phyloP scores from a whole-genome alignment of 2,113 vertebrate species.

The Philantomba maxwellii region DNA sequence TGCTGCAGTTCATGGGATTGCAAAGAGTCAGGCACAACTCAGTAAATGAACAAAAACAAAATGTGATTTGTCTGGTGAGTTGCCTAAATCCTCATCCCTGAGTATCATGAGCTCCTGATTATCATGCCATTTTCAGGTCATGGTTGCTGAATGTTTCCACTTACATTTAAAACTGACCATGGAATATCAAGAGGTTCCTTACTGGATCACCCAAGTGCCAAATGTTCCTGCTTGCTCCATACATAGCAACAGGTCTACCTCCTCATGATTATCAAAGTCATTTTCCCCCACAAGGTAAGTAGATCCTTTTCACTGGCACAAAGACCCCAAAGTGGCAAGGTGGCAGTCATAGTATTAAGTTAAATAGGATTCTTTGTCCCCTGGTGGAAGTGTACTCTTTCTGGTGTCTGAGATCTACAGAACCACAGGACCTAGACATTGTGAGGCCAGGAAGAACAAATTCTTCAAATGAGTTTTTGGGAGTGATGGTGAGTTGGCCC shows the following conservation, averaged over 20 bases:
- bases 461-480: neutral
- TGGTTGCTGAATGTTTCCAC: neutral
- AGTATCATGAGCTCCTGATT: neutral
- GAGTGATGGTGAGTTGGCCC: neutral
- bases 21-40: neutral
- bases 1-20: neutral
- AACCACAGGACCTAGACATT: neutral
- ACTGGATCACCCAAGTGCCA: neutral
- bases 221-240: neutral
- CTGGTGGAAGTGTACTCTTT: neutral
- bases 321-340: neutral
- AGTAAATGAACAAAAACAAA: neutral
- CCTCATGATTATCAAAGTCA: neutral
- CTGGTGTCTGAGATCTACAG: neutral
- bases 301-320: neutral
- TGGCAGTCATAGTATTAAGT: neutral
- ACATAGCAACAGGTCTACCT: neutral
- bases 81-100: neutral
- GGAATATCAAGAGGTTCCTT: neutral
- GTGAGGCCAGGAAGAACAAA: neutral
- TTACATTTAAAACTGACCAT: neutral
- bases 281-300: neutral
- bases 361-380: neutral
- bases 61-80: neutral
- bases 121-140: neutral